Evolutionary conservation across 2,113 vertebrate species (phyloP), one percentile per base, ranked within the genome.

Genomic region (Eretmochelys imbricata): DNA sequence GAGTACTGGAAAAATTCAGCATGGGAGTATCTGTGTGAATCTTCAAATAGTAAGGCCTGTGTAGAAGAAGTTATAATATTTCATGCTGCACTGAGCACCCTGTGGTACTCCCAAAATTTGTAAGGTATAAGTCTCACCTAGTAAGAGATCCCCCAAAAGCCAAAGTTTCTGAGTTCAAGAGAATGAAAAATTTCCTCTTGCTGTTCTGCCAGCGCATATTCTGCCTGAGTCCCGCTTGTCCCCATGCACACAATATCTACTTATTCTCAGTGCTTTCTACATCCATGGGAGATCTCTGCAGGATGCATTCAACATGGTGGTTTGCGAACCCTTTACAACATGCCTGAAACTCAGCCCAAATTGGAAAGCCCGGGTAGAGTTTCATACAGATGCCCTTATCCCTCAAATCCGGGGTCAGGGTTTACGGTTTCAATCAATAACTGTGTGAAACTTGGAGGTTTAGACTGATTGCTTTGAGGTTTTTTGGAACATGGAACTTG

Each of bases 171-270:
- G 85, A 90, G 91, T 54, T 59, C 14, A 91, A 85, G 53, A n/a
- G 49, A 83, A 95, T 91, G 76, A 38, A 94, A 20, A 5, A 55
- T 46, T 94, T 94, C n/a, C 27, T 55, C 75, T 89, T 94, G 84
- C 62, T 84, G 51, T 38, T 82, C 88, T 90, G 86, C 76, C 55
- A 85, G 51, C 80, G 76, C 48, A 59, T 49, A 35, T 48, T 85
- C 49, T 89, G 82, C 80, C 82, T 81, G 75, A 83, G 75, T 96
- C 38, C 50, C 50, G 13, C 46, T 94, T 4, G 1, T 93, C 22
- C 49, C 72, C 85, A 82, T 10, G 9, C 59, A 65, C 35, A 65
- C 59, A 65, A 29, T 65, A 65, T 31, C 59, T 3, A 35, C 14
- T 35, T 14, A 8, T 35, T 14, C 11, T 65, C 62, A 65, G 51